Base-by-base conservation (phyloP, 2,797 vertebrate species). In the Arrhamphus sclerolepis region DNA sequence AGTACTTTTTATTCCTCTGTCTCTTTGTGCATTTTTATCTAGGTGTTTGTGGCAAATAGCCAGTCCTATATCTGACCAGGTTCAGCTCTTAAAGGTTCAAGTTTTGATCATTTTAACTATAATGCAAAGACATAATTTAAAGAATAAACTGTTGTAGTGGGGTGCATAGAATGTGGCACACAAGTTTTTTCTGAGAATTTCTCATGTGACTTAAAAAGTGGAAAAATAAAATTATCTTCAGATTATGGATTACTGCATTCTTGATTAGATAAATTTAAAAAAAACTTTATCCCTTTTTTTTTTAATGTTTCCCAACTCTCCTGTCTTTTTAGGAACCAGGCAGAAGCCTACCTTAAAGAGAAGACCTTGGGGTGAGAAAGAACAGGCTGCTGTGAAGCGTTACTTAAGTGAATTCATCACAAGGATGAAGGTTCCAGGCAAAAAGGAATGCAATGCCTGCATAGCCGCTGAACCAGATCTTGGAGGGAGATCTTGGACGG, bases 391-490 rank as follows among this genome's bases (percentile, higher is more conserved):
- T 38, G 89, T 92, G 28, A 92, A 81, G 61, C 80, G 80, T 26
- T 87, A 70, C 58, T 70, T 92, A 44, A 71, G 66, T 47, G 83
- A 88, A 46, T 91, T 86, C 31, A 80, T 90, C 40, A 75, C 67
- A 26, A 74, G 39, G 1, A 87, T 91, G 83, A 92, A 90, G 50
- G 88, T 91, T 66, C 90, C 90, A 0, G 90, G 90, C 26, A 92
- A 92, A 78, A 92, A 87, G 47, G 84, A 91, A 31, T 92, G 90
- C 62, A 90, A 90, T 26, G 89, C 89, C 19, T 92, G 90, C 73
- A 90, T 92, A 57, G 79, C 87, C 19, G 83, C 86, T 41, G 90
- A 92, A 62, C 88, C 90, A 47, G 88, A 89, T 76, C 86, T 91
- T 0, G 17, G 26, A 44, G 82, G 82, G 62, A 83, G 90, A 64